These are phyloP conservation scores for Tenthredo amoena DNA, from an alignment of 2,888 invertebrate genomes.

Conservation along the genomic window DNA sequence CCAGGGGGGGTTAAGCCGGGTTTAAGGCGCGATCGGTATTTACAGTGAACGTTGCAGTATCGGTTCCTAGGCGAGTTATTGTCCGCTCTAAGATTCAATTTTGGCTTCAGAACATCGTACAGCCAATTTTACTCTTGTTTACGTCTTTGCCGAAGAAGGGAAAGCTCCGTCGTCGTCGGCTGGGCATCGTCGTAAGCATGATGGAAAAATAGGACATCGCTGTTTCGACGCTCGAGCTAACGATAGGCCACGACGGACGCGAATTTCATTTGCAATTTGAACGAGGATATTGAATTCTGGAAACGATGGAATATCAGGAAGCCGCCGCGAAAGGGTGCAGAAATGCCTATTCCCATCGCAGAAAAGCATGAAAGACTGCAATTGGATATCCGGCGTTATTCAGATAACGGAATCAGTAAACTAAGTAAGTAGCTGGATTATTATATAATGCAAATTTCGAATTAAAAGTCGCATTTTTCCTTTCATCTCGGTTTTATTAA, in stretches of 20 bases:
- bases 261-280: not conserved
- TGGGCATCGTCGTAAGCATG: not conserved
- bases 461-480: conserved; percentile 62
- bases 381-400: not conserved
- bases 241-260: not conserved
- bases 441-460: conserved; percentile 65
- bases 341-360: not conserved
- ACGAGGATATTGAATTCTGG: conserved; percentile 11
- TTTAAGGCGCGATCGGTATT: conserved; percentile 43
- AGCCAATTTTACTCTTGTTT: not conserved
- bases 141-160: not conserved
- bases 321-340: not conserved
- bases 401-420: not conserved
- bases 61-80: conserved; percentile 29
- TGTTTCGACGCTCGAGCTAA: not conserved
- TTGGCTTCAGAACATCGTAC: not conserved
- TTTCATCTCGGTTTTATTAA: conserved; percentile 63
- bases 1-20: conserved; percentile 40
- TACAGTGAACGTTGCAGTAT: conserved; percentile 36
- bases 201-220: not conserved
- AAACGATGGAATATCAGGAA: not conserved
- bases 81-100: conserved; percentile 36
- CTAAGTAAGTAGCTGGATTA: conserved; percentile 15
- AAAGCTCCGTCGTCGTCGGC: not conserved
- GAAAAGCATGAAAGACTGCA: not conserved